Evolutionary conservation across 2,113 vertebrate species (phyloP).

Genomic region (Brachypteracias leptosomus): DNA sequence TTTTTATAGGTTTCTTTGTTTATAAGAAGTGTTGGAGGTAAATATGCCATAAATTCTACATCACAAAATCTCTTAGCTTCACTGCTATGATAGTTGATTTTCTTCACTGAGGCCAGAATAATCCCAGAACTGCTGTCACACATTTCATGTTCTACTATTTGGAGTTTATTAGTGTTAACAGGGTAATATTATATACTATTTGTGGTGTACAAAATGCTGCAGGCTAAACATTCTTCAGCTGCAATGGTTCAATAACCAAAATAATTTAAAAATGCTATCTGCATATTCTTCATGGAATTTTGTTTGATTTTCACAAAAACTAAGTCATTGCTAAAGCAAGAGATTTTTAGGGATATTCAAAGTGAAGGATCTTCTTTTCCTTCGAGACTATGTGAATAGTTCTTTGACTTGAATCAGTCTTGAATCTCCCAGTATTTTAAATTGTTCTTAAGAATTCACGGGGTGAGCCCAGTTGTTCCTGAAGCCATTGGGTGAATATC

Average conservation of each 20-base stretch:
- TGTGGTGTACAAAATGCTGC: not conserved
- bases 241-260: not conserved
- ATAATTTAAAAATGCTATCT: not conserved
- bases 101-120: conserved; percentile 38
- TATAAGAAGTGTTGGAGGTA: conserved; percentile 16
- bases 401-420: not conserved
- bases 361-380: not conserved
- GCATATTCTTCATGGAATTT: not conserved
- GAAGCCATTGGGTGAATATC: not conserved
- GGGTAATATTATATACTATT: not conserved
- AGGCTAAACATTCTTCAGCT: not conserved
- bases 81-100: conserved; percentile 1
- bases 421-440: not conserved
- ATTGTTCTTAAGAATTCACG: not conserved
- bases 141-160: conserved; percentile 39
- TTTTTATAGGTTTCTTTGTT: conserved; percentile 13
- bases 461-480: not conserved
- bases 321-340: not conserved
- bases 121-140: conserved; percentile 42
- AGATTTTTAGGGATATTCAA: not conserved
- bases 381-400: not conserved
- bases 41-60: conserved; percentile 41
- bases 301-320: not conserved
- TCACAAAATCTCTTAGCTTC: conserved; percentile 42
- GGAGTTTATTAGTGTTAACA: conserved; percentile 47